A percentile compares a stretch with the other conserved stretches of the same genome.
Evolutionary conservation across 2,113 vertebrate species (phyloP).

Genomic region (Tragelaphus strepsiceros): DNA sequence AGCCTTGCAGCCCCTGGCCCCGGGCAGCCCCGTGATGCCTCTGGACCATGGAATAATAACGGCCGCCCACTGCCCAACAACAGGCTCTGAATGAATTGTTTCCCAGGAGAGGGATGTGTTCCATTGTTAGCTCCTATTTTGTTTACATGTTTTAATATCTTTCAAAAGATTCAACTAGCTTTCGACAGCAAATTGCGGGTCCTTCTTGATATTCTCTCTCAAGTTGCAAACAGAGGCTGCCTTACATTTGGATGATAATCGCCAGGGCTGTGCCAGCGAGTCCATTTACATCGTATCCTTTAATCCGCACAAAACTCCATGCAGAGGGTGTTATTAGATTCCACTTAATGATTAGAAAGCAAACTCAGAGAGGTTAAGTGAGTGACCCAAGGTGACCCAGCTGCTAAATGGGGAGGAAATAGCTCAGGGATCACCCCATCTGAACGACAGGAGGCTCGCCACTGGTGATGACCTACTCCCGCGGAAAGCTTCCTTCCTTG

Average conservation of each 20-base stretch:
- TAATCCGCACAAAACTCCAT: neutral
- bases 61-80: accelerated
- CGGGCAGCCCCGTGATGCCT: neutral
- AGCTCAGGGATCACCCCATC: accelerated
- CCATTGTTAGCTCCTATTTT: neutral
- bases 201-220: neutral
- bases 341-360: neutral
- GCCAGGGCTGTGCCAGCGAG: accelerated
- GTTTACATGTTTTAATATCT: neutral
- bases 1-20: neutral
- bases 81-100: neutral
- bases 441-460: accelerated
- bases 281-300: neutral
- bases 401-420: neutral
- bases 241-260: neutral
- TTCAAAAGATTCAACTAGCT: neutral
- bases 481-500: neutral
- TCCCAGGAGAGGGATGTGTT: neutral
- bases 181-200: neutral
- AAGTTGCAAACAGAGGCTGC: neutral
- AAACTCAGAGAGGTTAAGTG: neutral
- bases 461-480: neutral
- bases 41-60: accelerated
- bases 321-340: neutral
- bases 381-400: neutral